Evolutionary conservation across 2,888 invertebrate genomes (phyloP).

Genomic region (Altica lythri): DNA sequence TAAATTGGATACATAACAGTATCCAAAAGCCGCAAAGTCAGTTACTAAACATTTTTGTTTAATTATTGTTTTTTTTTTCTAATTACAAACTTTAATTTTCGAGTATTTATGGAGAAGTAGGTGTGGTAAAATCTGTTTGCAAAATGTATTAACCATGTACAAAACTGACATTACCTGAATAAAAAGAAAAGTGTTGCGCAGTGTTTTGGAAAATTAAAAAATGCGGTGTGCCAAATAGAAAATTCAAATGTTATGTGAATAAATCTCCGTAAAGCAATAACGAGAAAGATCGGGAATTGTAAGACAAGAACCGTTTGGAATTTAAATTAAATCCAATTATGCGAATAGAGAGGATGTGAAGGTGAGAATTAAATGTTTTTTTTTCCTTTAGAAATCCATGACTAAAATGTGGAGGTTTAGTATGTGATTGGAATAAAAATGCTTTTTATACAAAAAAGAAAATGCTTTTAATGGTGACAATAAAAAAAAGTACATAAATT

Average conservation of each 20-base stretch:
- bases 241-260: slow-evolving; percentile 32
- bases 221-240: slow-evolving; percentile 12
- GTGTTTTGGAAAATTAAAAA: slow-evolving; percentile 12
- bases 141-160: too few relatives aligned
- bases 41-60: too few relatives aligned
- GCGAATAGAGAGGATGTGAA: slow-evolving; percentile 20
- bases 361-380: slow-evolving; percentile 24
- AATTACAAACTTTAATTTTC: too few relatives aligned
- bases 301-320: slow-evolving; percentile 31
- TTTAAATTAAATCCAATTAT: slow-evolving; percentile 35
- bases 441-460: slow-evolving; percentile 2
- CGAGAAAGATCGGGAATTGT: slow-evolving; percentile 31
- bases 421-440: slow-evolving; percentile 14
- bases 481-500: background rate
- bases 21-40: too few relatives aligned
- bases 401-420: slow-evolving; percentile 12
- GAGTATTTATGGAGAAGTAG: too few relatives aligned
- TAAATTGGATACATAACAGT: too few relatives aligned
- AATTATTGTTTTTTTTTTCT: too few relatives aligned
- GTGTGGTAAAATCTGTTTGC: too few relatives aligned
- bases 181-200: slow-evolving; percentile 6
- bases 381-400: slow-evolving; percentile 7
- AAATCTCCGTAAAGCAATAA: slow-evolving; percentile 33
- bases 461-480: background rate
- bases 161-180: too few relatives aligned